Evolutionary conservation across 2,797 vertebrate genomes (phyloP).

Genomic region (Crocodylus rhombifer): DNA sequence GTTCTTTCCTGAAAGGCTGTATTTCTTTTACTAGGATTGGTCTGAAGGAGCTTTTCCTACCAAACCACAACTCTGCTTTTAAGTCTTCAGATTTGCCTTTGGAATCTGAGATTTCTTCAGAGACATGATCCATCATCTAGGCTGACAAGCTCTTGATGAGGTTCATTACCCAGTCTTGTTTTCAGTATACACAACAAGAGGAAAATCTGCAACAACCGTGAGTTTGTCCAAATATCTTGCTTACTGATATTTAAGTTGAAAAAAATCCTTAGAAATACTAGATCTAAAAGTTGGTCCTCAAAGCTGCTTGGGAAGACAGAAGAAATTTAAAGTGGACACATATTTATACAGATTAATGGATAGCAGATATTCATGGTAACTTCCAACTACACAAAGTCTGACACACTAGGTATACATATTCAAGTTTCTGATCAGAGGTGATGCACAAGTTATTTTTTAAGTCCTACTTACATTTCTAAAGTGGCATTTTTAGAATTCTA

Average conservation of each 20-base stretch:
- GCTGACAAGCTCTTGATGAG: background rate
- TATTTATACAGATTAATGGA: too few relatives aligned
- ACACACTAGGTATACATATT: background rate
- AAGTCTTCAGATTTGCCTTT: background rate
- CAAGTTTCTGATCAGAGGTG: background rate
- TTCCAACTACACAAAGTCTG: too few relatives aligned
- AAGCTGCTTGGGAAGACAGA: background rate
- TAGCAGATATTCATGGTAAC: too few relatives aligned
- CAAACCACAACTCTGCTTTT: background rate
- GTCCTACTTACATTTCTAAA: too few relatives aligned
- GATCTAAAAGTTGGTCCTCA: background rate
- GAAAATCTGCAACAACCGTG: background rate
- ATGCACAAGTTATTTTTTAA: background rate
- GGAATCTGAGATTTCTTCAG: background rate
- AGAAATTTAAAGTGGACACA: background rate
- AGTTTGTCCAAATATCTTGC: background rate
- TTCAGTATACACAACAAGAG: background rate
- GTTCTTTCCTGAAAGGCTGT: too few relatives aligned
- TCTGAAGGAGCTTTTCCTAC: background rate
- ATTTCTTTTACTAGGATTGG: too few relatives aligned
- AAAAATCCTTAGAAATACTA: background rate
- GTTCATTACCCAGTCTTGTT: background rate
- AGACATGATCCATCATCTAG: rapidly evolving
- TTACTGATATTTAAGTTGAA: too few relatives aligned
- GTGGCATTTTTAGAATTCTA: background rate